Evolutionary conservation across 1,140 invertebrate genomes (phyloP), one percentile per base, ranked within the genome.

Genomic region (Ridgeia piscesae): DNA sequence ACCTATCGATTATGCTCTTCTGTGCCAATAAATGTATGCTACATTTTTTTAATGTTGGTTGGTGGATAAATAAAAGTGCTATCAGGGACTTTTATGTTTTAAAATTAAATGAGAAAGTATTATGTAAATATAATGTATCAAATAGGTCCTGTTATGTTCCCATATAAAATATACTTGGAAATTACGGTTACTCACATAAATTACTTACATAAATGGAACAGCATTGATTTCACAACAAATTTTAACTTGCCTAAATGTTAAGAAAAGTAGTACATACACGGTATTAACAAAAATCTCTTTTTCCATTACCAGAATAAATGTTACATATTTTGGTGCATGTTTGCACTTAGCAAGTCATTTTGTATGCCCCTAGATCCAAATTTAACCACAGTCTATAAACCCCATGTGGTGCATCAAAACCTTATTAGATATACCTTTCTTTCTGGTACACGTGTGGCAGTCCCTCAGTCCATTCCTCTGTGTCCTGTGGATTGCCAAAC

Each of bases 401-500:
- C 11, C 42, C 42, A 42, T 42, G 42, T 42, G 42, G 11, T 42
- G 42, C 11, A 11, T 11, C 42, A 42, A 42, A 42, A 4, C 42
- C 42, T 42, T 42, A 42, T 4, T 11, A 21, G 6, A 31, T 77
- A 31, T 77, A 77, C 58, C 58, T 77, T 2, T 77, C 58, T 77
- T 77, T 77, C 58, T 77, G 58, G 58, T 77, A 77, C 14, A 77
- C 58, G 27, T 77, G 58, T 77, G 58, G 58, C 58, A 31, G 8
- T 77, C 58, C 58, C 58, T 77, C 58, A 21, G 58, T 77, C 58
- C 58, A 77, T 21, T 77, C 58, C 58, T 77, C 58, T 27, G 58
- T 77, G 58, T 77, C 58, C 58, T 77, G 58, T 77, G 58, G 58
- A 77, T 77, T 77, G 58, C 58, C 58, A 77, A 77, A 77, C 58